Evolutionary conservation across 2,888 invertebrate species (phyloP), one percentile per base, ranked within the genome.

Genomic region (Sclerodermus sp.): DNA sequence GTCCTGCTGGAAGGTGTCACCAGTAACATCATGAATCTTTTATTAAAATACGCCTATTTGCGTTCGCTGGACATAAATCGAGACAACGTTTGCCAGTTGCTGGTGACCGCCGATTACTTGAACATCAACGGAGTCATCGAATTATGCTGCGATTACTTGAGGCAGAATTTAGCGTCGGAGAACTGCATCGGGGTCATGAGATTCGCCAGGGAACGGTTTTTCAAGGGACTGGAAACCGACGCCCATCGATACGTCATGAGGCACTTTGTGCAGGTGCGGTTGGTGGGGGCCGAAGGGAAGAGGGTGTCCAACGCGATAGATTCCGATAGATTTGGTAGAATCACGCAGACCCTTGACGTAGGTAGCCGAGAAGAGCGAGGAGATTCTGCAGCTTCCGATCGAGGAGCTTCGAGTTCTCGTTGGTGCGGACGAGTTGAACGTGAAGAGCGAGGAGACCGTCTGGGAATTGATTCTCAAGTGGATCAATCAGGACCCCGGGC

Each of bases 91-190:
- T 88, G 89, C 67, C 85, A 88, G 67, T 81, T 96, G 12, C 82
- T 95, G 36, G 86, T 90, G 64, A 88, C 90, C 0, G 92, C 95
- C 2, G 95, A 96, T 80, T 95, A 93, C 74, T 85, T 96, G 47
- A 88, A 90, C 66, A 89, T 95, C 60, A 81, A 89, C 40, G 92
- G 92, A 0, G 86, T 95, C 39, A 82, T 93, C 44, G 86, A 89
- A 58, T 82, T 89, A 15, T 95, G 95, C 77, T 90, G 89, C 68
- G 85, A 89, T 41, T 92, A 86, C 70, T 82, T 96, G 13, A 82
- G 84, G 47, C 79, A 79, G 37, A 85, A 86, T 49, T 80, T 96
- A 15, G 86, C 81, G 13, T 85, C 90, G 0, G 85, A 86, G 62
- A 95, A 94, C 75, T 91, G 91, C 72, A 87, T 95, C 54, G 89